Conservation (phyloP, 1,140 invertebrate species). For the Apis florea region DNA sequence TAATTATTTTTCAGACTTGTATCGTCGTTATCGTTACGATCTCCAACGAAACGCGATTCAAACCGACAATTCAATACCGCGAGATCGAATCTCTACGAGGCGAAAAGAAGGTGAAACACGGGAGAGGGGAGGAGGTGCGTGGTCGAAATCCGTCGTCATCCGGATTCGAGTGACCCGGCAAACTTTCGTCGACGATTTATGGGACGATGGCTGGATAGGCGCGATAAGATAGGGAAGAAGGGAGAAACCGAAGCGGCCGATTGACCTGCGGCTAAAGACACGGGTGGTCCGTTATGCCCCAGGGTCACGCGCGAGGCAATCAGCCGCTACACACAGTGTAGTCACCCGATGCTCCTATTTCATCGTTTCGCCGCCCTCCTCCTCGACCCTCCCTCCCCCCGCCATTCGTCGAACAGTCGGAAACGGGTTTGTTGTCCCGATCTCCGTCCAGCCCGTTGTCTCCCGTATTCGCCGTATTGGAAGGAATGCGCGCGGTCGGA, state of each 20-base stretch:
- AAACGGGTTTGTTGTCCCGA: constrained; percentile 54
- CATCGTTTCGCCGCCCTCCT: constrained; percentile 45
- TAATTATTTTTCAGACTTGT: too few relatives aligned
- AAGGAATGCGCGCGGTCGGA: constrained; percentile 50
- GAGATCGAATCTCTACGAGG: too few relatives aligned
- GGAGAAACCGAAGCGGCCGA: constrained; percentile 61
- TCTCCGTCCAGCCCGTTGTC: constrained; percentile 8
- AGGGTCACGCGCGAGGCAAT: constrained; percentile 72
- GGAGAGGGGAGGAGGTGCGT: neutral
- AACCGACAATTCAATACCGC: too few relatives aligned
- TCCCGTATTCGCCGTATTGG: constrained; percentile 41
- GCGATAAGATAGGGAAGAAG: constrained; percentile 39
- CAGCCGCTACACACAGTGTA: constrained; percentile 49
- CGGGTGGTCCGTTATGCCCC: constrained; percentile 72
- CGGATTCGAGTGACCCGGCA: constrained; percentile 54
- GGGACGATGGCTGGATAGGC: constrained; percentile 57
- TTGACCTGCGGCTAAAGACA: constrained; percentile 71
- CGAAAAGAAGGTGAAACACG: too few relatives aligned
- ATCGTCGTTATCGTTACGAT: neutral
- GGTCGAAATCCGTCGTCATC: constrained; percentile 19
- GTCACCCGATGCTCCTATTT: constrained; percentile 53
- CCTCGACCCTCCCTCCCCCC: constrained; percentile 15
- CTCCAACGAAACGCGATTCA: neutral
- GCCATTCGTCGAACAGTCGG: constrained; percentile 55
- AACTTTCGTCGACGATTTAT: constrained; percentile 63